Percentiles rank a stretch among this genome's conserved stretches.
These are phyloP conservation scores for Chlorops oryzae DNA, from an alignment of 1,140 invertebrate species.

Conservation along the genomic window DNA sequence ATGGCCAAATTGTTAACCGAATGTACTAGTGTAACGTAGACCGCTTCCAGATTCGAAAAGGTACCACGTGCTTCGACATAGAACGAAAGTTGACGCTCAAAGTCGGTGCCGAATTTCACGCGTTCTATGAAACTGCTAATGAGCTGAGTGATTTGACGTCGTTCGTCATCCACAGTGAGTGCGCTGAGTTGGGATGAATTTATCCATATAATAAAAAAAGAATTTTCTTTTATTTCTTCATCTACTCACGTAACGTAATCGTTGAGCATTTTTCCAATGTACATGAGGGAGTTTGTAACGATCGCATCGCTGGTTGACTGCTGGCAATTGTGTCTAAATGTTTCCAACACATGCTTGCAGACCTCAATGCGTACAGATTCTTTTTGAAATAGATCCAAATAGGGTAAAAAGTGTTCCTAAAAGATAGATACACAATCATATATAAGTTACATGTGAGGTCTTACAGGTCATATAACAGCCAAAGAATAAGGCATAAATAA, in stretches of 20 bases:
- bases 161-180: conserved; percentile 89
- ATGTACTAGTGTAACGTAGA: conserved; percentile 79
- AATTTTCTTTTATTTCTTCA: background rate
- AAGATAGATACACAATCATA: no score
- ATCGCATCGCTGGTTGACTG: conserved; percentile 71
- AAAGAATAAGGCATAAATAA: no score
- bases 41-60: conserved; percentile 84
- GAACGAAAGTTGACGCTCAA: conserved; percentile 87
- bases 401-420: conserved; percentile 83
- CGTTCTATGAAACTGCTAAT: conserved; percentile 74
- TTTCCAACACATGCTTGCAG: conserved; percentile 74
- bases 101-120: conserved; percentile 76
- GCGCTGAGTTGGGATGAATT: conserved; percentile 55
- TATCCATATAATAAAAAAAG: background rate
- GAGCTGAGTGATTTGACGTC: conserved; percentile 74
- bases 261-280: conserved; percentile 79
- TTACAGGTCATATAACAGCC: no score
- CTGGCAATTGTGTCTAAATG: conserved; percentile 54
- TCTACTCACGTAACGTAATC: conserved; percentile 81
- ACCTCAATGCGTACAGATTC: conserved; percentile 74
- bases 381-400: conserved; percentile 84
- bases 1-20: conserved; percentile 74
- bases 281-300: conserved; percentile 79
- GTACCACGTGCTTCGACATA: conserved; percentile 84
- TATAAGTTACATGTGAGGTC: conserved; percentile 17